Conservation (phyloP, 2,888 invertebrate species). For the Acrobasis suavella region DNA sequence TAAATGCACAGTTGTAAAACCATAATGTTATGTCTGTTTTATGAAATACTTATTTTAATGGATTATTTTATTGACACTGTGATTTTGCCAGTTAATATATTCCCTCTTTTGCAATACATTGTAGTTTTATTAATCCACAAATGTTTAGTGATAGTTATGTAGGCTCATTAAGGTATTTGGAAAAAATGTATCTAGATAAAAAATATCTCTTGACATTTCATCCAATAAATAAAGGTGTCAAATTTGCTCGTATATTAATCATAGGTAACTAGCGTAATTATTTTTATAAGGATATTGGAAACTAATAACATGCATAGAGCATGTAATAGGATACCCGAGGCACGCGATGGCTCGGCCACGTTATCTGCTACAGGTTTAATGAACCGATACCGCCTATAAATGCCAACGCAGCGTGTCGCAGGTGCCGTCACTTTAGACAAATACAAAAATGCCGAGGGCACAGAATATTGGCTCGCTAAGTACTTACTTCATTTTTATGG, state of each 20-base stretch:
- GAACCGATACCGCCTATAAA: conserved; percentile 49
- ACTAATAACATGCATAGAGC: conserved; percentile 30
- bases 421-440: conserved; percentile 41
- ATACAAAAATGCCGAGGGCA: background rate
- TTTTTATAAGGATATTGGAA: conserved; percentile 25
- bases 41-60: conserved; percentile 20
- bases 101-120: background rate
- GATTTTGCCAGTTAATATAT: background rate
- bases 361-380: conserved; percentile 38
- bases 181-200: no score
- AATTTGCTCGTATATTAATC: background rate
- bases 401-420: conserved; percentile 57
- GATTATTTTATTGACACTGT: conserved; percentile 21
- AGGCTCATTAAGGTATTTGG: no score
- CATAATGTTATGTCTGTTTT: conserved; percentile 5
- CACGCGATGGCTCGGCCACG: conserved; percentile 23
- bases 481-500: no score
- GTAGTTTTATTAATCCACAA: background rate
- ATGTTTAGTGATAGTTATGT: no score
- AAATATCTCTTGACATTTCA: no score
- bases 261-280: background rate
- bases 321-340: conserved; percentile 30
- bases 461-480: background rate
- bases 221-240: background rate
- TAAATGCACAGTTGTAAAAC: conserved; percentile 7